Evolutionary conservation across 2,797 vertebrate genomes (phyloP).

Genomic region (Petrocephalus sullivani): DNA sequence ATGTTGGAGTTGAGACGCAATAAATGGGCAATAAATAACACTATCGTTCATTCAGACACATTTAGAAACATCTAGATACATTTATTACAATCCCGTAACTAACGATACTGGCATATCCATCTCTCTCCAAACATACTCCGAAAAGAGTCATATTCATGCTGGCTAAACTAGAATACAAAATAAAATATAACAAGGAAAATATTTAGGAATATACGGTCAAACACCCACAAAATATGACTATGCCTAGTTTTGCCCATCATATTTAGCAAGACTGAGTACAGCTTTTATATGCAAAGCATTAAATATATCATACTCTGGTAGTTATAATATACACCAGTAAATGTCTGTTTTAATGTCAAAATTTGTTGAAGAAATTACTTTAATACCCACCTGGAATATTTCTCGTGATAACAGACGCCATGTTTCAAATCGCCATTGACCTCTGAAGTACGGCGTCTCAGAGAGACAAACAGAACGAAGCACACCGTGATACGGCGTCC

Average conservation of each 20-base stretch:
- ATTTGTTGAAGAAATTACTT: background rate
- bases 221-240: background rate
- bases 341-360: background rate
- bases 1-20: no score
- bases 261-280: background rate
- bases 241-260: background rate
- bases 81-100: background rate
- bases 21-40: no score
- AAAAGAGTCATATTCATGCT: background rate
- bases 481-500: background rate
- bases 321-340: background rate
- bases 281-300: background rate
- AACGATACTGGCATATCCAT: background rate
- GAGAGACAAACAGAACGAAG: slow-evolving; percentile 38
- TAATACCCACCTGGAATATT: slow-evolving; percentile 51
- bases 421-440: slow-evolving; percentile 42
- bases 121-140: background rate
- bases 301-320: background rate
- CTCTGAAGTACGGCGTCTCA: slow-evolving; percentile 33
- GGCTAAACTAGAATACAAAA: background rate
- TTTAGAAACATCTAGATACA: background rate
- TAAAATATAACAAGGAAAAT: background rate
- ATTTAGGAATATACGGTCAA: background rate
- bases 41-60: background rate
- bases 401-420: slow-evolving; percentile 57